Conservation (phyloP, 2,797 vertebrate genomes). For the Thalassophryne amazonica region DNA sequence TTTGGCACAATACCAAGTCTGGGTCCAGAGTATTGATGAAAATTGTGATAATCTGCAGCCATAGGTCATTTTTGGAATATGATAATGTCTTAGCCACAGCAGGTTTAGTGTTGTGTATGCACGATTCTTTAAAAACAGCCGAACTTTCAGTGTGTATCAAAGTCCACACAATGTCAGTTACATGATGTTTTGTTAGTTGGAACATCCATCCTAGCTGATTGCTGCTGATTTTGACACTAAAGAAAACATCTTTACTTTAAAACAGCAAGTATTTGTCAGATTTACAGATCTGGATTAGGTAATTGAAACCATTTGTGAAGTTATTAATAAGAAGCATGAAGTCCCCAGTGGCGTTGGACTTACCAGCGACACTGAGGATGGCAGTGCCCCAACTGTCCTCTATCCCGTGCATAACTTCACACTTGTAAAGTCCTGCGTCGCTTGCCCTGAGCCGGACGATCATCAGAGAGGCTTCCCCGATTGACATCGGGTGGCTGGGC, state of each 20-base stretch:
- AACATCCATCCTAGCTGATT: too few species aligned
- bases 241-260: not conserved
- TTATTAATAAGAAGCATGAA: not conserved
- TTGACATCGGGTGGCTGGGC: slow-evolving; percentile 62
- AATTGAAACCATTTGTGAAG: not conserved
- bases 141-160: too few species aligned
- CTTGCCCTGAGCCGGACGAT: slow-evolving; percentile 81
- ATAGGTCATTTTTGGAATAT: too few species aligned
- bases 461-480: slow-evolving; percentile 81
- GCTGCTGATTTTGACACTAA: too few species aligned
- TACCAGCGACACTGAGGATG: slow-evolving; percentile 83
- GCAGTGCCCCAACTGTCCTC: slow-evolving; percentile 83
- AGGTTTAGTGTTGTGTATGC: too few species aligned
- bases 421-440: slow-evolving; percentile 88
- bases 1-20: too few species aligned
- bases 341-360: slow-evolving; percentile 37
- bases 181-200: too few species aligned
- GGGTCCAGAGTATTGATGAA: too few species aligned
- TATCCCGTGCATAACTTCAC: slow-evolving; percentile 89
- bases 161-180: too few species aligned
- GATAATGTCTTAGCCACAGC: too few species aligned
- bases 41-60: too few species aligned
- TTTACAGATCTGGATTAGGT: slow-evolving; percentile 16
- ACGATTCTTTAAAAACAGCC: too few species aligned
- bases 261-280: not conserved